Percentiles rank a stretch among this genome's conserved stretches.
phyloP scores from a whole-genome alignment of 2,113 vertebrate species.

The Actenoides lindsayi region DNA sequence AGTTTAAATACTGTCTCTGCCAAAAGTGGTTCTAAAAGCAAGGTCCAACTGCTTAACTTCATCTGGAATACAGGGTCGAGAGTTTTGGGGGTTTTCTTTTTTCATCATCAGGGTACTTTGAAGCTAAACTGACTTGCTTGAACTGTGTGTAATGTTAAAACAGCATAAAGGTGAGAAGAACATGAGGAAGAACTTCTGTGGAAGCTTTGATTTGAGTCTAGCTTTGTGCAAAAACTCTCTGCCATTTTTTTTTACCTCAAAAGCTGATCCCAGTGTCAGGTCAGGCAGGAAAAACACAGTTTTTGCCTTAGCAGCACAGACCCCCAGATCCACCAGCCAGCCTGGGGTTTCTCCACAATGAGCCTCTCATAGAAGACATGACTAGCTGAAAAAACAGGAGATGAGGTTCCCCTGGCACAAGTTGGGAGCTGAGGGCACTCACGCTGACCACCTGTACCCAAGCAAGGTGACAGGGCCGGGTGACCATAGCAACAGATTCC shows the following conservation, averaged over 20 bases:
- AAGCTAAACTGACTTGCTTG: neutral
- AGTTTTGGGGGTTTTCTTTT: rapidly evolving
- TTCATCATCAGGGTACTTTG: neutral
- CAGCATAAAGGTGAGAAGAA: neutral
- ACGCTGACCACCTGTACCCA: neutral
- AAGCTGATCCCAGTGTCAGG: neutral
- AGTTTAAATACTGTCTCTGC: neutral
- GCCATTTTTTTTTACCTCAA: neutral
- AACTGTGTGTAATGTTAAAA: neutral
- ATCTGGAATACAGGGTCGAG: neutral
- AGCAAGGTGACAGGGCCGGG: rapidly evolving
- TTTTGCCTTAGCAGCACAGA: neutral
- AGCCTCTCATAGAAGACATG: rapidly evolving
- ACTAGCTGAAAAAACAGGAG: neutral
- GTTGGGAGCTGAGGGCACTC: neutral
- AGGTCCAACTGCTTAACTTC: neutral
- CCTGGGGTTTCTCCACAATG: neutral
- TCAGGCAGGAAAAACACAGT: neutral
- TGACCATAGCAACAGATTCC: neutral
- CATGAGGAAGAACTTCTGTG: neutral
- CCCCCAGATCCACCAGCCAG: neutral
- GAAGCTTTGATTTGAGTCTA: neutral
- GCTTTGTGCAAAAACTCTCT: neutral
- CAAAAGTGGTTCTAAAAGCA: neutral
- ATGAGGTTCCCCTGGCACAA: neutral